A percentile compares a stretch with the other conserved stretches of the same genome.
phyloP scores from a whole-genome alignment of 1,140 invertebrate genomes.

The Aphelinus certus region DNA sequence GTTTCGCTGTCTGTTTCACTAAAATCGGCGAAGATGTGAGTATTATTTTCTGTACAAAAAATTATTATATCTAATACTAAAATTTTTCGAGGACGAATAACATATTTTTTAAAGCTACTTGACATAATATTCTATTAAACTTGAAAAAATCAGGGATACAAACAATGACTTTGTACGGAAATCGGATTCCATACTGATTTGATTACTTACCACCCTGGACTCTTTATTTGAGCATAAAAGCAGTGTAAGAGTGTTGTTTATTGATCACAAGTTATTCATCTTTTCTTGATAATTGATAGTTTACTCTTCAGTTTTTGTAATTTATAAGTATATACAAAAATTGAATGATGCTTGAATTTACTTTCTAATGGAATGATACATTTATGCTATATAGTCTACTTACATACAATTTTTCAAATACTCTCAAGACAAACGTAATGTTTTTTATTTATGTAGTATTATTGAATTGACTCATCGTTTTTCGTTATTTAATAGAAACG shows the following conservation, averaged over 20 bases:
- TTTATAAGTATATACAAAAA: slow-evolving; percentile 1
- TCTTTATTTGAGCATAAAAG: background rate
- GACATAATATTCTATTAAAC: background rate
- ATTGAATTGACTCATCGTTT: slow-evolving; percentile 19
- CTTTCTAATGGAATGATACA: slow-evolving; percentile 15
- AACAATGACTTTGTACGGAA: no score
- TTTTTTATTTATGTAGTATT: background rate
- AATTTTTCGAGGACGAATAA: background rate
- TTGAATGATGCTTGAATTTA: slow-evolving; percentile 7
- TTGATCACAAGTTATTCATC: no score
- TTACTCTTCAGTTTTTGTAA: no score
- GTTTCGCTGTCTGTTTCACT: no score
- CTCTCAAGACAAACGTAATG: slow-evolving; percentile 8
- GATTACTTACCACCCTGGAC: no score
- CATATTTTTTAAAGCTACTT: background rate
- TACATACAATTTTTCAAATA: slow-evolving; percentile 14
- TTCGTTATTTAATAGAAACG: slow-evolving; percentile 7
- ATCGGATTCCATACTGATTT: no score
- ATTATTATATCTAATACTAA: background rate
- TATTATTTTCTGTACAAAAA: no score
- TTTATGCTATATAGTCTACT: slow-evolving; percentile 9
- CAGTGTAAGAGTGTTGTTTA: background rate
- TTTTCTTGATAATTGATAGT: no score
- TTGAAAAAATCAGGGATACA: background rate
- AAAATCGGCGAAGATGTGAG: no score